phyloP scores from a whole-genome alignment of 2,797 vertebrate genomes.

The Hafferia zeledoni region DNA sequence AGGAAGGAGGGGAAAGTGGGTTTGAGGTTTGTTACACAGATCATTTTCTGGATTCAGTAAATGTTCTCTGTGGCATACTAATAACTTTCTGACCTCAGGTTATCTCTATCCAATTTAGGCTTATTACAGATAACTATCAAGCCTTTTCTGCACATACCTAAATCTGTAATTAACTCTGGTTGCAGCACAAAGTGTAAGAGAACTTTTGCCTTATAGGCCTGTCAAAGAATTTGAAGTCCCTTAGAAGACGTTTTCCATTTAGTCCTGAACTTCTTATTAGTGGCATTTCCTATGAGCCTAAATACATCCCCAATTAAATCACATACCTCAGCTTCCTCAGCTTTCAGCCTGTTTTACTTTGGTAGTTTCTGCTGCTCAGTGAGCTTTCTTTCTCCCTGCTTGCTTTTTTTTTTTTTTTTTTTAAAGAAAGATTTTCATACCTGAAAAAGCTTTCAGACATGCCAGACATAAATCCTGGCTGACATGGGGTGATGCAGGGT shows the following conservation, averaged over 20 bases:
- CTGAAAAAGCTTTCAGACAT: not conserved
- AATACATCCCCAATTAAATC: slow-evolving; percentile 53
- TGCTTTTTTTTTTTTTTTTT: not conserved
- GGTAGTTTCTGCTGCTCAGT: not conserved
- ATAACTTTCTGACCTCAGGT: slow-evolving; percentile 36
- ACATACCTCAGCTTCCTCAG: slow-evolving; percentile 18
- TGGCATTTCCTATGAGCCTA: slow-evolving; percentile 41
- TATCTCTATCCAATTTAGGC: slow-evolving; percentile 11
- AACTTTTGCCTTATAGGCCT: not conserved
- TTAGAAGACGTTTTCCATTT: slow-evolving; percentile 27
- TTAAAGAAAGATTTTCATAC: slow-evolving; percentile 14
- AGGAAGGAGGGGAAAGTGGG: not conserved
- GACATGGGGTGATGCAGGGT: not conserved
- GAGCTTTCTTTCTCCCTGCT: not conserved
- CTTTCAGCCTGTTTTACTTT: not conserved
- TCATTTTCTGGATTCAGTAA: not conserved
- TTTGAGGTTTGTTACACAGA: not conserved
- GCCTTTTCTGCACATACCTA: not conserved
- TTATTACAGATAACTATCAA: slow-evolving; percentile 44
- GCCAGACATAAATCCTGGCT: not conserved
- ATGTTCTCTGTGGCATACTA: slow-evolving; percentile 1
- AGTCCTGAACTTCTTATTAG: slow-evolving; percentile 60
- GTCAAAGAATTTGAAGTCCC: slow-evolving; percentile 49
- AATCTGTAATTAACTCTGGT: slow-evolving; percentile 39
- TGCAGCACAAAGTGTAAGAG: not conserved